Evolutionary conservation across 2,113 vertebrate genomes (phyloP), one percentile per base, ranked within the genome.

Genomic region (Proterorhinus semilunaris): DNA sequence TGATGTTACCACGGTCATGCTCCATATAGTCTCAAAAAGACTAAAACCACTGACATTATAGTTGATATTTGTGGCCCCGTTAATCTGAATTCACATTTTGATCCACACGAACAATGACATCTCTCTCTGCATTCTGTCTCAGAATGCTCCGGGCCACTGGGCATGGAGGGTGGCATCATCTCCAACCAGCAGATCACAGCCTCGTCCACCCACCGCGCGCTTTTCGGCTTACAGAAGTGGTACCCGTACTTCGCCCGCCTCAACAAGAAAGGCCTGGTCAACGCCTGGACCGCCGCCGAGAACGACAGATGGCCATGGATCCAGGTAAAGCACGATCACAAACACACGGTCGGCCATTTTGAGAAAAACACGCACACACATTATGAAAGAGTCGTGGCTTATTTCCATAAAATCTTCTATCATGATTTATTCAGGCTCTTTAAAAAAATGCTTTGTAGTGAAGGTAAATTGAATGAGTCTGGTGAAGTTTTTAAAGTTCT

Each of bases 241-340:
- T 99, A 99, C 72, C 96, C 98, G 0, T 99, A 99, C 91, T 98
- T 98, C 69, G 95, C 97, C 71, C 93, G 98, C 27, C 96, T 99
- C 72, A 99, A 99, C 92, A 99, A 96, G 92, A 98, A 98, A 83
- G 98, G 98, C 47, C 95, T 99, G 83, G 96, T 99, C 88, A 99
- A 99, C 43, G 98, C 98, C 70, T 99, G 98, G 98, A 99, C 98
- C 42, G 96, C 97, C 61, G 97, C 97, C 82, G 97, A 99, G 91
- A 99, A 98, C 82, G 98, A 99, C 94, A 95, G 96, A 93, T 98
- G 96, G 98, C 97, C 98, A 0, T 99, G 98, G 98, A 99, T 99
- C 90, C 98, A 99, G 96, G 98, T 99, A 96, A 94, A 74, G 90
- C 84, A 86, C 79, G 83, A 79, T 76, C 55, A 83, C 65, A 58